Base-by-base conservation (phyloP, 2,113 vertebrate species). In the Phocoena phocoena region DNA sequence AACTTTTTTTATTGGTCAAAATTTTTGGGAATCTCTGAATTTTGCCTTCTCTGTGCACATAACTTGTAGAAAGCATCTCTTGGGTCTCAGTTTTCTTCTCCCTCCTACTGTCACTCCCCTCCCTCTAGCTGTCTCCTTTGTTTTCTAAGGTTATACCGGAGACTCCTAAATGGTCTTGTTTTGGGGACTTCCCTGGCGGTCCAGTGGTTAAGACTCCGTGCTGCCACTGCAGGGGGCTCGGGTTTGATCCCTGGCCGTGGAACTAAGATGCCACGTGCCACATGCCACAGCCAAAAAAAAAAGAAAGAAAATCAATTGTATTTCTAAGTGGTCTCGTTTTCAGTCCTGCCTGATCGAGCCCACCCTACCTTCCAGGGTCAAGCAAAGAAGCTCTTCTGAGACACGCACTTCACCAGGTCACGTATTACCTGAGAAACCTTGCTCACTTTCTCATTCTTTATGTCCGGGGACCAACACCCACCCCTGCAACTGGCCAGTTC, bases 341-440 rank as follows among this genome's bases (percentile, higher is more conserved):
- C n/a, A 28, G 0, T 55, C 18, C 31, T 6, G 21, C 65, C 67
- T 44, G 14, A 17, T 18, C 2, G 3, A 9, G 3, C 1, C 9
- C 8, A 65, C 14, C 12, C 5, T 13, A 3, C 23, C 1, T n/a
- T 21, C 18, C 9, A 23, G 8, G 3, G 38, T 28, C n/a, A 55
- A 4, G n/a, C 3, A 20, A 31, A 91, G 8, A 26, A 28, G 12
- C 44, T 10, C 50, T 55, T 28, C 33, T 3, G 2, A 63, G 73
- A 13, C 2, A 21, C 7, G 1, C 9, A 20, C 53, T n/a, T n/a
- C 41, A 53, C 0, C 1, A 2, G 53, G 28, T 9, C 18, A 9
- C 50, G 12, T 33, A 5, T 8, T 86, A 41, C 3, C 13, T n/a
- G 15, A 13, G 62, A 50, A 15, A 12, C 21, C 6, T 70, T 60